These are phyloP conservation scores for Drosophila auraria DNA, from an alignment of 1,140 invertebrate species.

Conservation along the genomic window DNA sequence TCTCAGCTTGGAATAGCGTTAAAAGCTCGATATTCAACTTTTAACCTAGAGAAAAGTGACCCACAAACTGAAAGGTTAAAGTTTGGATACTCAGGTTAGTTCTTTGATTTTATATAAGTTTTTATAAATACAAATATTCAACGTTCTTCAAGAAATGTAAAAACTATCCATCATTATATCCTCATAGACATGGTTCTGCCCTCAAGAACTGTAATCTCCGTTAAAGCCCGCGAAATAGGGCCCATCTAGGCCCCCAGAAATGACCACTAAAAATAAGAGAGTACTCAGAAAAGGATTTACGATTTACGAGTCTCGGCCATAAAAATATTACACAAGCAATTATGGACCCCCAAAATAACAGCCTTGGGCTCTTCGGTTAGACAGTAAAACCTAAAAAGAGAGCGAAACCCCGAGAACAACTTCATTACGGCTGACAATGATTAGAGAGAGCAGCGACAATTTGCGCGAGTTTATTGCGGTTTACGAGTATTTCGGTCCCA, in stretches of 20 bases:
- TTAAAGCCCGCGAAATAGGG: slow-evolving; percentile 1
- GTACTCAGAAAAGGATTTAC: slow-evolving; percentile 42
- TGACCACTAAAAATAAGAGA: slow-evolving; percentile 13
- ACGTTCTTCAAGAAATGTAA: neutral
- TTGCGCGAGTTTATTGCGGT: slow-evolving; percentile 58
- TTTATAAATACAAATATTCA: neutral
- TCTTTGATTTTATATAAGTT: too few relatives aligned
- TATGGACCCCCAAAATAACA: slow-evolving; percentile 13
- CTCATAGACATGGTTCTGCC: neutral
- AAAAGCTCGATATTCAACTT: slow-evolving; percentile 9
- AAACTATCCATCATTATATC: neutral
- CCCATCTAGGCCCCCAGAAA: slow-evolving; percentile 21
- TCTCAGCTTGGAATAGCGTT: neutral
- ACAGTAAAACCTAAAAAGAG: slow-evolving; percentile 22
- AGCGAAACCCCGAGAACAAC: slow-evolving; percentile 33
- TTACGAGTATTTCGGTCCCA: slow-evolving; percentile 45
- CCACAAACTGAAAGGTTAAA: neutral
- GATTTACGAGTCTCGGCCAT: slow-evolving; percentile 16
- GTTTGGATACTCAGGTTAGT: neutral
- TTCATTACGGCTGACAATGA: slow-evolving; percentile 52
- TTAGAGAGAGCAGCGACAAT: slow-evolving; percentile 56
- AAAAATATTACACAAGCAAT: slow-evolving; percentile 46
- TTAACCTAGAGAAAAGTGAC: neutral
- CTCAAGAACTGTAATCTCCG: slow-evolving; percentile 3
- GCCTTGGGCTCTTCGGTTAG: slow-evolving; percentile 2